Conservation (phyloP, 2,797 vertebrate species). For the Arrhamphus sclerolepis region DNA sequence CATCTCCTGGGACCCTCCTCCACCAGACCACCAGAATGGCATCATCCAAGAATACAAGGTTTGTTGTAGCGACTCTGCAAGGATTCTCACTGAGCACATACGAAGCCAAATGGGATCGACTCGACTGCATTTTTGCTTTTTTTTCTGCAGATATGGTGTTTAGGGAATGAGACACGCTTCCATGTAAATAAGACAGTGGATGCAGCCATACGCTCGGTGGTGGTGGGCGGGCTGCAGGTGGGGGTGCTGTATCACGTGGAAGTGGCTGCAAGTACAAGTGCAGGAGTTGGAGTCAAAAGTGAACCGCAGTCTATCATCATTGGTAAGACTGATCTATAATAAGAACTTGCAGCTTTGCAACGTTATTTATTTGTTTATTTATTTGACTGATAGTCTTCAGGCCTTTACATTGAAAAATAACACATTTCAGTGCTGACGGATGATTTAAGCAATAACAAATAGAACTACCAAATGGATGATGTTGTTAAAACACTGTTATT, state of each 20-base stretch:
- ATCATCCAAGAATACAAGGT: conserved; percentile 99
- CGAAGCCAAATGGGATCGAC: conserved; percentile 27
- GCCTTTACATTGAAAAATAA: not conserved
- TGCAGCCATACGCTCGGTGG: conserved; percentile 94
- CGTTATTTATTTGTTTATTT: not conserved
- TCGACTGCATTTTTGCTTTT: conserved; percentile 14
- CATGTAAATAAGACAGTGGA: conserved; percentile 99
- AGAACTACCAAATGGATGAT: conserved; percentile 31
- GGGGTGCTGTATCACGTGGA: conserved; percentile 94
- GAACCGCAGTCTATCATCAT: conserved; percentile 94
- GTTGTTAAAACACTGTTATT: conserved; percentile 42
- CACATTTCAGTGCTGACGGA: not conserved
- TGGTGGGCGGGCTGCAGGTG: conserved; percentile 94
- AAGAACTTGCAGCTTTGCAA: conserved; percentile 1
- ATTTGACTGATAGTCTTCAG: not conserved
- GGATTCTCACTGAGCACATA: conserved; percentile 13
- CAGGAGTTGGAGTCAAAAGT: conserved; percentile 95
- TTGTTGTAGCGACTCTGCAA: conserved; percentile 21
- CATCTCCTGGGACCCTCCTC: conserved; percentile 98
- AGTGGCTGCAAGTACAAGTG: conserved; percentile 96
- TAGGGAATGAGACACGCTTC: conserved; percentile 97
- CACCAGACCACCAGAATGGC: conserved; percentile 96
- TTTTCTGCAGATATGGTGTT: conserved; percentile 92
- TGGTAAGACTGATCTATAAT: conserved; percentile 75
- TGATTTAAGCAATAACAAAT: conserved; percentile 12